A percentile compares a stretch with the other conserved stretches of the same genome.
Conservation (phyloP, 2,797 vertebrate genomes). For the Pipistrellus pipistrellus region DNA sequence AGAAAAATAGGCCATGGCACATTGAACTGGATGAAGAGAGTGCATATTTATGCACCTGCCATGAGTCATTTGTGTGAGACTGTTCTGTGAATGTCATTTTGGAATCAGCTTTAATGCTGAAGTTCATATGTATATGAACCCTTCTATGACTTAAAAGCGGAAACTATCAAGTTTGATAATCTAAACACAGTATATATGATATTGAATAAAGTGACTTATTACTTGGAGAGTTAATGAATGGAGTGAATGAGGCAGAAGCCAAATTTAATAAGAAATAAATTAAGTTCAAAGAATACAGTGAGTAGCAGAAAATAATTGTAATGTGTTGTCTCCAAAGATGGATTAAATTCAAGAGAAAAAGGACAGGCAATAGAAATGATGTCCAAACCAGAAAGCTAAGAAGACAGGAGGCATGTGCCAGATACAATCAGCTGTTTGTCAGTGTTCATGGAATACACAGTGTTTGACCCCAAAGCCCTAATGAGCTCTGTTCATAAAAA, state of each 20-base stretch:
- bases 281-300: constrained; percentile 68
- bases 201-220: constrained; percentile 66
- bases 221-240: constrained; percentile 53
- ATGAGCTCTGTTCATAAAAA: constrained; percentile 40
- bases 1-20: constrained; percentile 9
- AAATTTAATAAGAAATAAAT: constrained; percentile 82
- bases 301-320: constrained; percentile 53
- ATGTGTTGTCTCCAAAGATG: constrained; percentile 72
- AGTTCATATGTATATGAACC: not conserved
- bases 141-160: constrained; percentile 24
- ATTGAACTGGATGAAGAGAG: constrained; percentile 27
- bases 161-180: constrained; percentile 43
- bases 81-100: constrained; percentile 50
- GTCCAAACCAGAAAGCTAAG: constrained; percentile 64
- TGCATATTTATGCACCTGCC: not conserved
- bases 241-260: constrained; percentile 36
- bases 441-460: not conserved
- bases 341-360: constrained; percentile 78
- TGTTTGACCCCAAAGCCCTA: constrained; percentile 51
- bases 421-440: constrained; percentile 59
- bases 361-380: constrained; percentile 41
- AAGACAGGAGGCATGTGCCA: constrained; percentile 52
- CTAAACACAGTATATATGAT: constrained; percentile 58
- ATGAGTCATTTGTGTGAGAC: constrained; percentile 28
- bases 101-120: constrained; percentile 63